Base-by-base conservation (phyloP, 2,888 invertebrate species). In the Embidobia sp. region DNA sequence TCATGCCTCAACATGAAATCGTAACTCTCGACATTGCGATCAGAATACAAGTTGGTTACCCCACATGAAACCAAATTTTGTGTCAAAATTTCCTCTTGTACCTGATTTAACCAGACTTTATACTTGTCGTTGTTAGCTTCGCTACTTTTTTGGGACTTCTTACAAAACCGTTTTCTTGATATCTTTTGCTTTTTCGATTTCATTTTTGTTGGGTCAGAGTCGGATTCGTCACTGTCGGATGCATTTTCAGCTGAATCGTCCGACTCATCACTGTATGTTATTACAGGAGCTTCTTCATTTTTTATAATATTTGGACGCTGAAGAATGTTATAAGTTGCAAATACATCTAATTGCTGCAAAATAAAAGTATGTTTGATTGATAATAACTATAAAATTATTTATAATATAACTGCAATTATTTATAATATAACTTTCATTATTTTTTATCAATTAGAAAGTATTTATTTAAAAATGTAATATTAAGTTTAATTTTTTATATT, bases 21-120 rank as follows among this genome's bases (percentile, higher is more conserved):
- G 89, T 96, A 96, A 87, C 93, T 94, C 90, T 96, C 96, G 51
- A 95, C 94, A 86, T 90, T 92, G 16, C 94, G 90, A 55, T 91
- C 94, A 90, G 87, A 85, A 61, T 92, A 94, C 88, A 91, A 92
- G 86, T 91, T 93, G 89, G 93, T 93, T 6, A 96, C 95, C 88
- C 94, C 95, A 89, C 95, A 95, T 35, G 93, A 93, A 7, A 93
- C 93, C 90, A 97, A 92, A 82, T 95, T 94, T 86, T 96, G 94
- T 18, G 94, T 94, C 53, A 97, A 89, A 0, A 94, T 91, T 80
- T 96, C 96, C 86, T 96, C 96, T 90, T 96, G 93, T n/a, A 92
- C 88, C 77, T 92, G 91, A 1, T 90, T 90, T 80, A 92, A 91
- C 96, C 96, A 97, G 79, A 96, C 92, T 88, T 95, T 94, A 85